A percentile compares a stretch with the other conserved stretches of the same genome.
Conservation (phyloP, 2,113 vertebrate genomes). For the Alligator sinensis region DNA sequence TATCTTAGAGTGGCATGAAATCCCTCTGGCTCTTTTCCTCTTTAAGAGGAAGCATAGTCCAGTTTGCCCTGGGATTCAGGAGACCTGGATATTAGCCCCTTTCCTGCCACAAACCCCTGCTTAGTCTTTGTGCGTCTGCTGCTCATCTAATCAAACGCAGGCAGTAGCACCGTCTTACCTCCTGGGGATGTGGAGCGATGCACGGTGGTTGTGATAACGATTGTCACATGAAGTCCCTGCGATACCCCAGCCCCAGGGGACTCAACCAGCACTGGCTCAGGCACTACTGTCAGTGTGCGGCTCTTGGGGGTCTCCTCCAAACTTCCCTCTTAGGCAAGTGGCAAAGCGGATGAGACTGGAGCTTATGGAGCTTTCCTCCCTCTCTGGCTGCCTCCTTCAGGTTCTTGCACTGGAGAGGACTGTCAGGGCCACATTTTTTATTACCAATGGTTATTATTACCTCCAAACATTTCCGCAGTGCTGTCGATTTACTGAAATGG, state of each 20-base stretch:
- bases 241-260: not conserved
- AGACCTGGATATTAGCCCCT: not conserved
- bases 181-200: not conserved
- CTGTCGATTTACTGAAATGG: not conserved
- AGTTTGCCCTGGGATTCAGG: not conserved
- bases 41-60: not conserved
- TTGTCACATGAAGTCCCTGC: not conserved
- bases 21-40: not conserved
- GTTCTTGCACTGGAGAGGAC: not conserved
- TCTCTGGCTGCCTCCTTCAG: not conserved
- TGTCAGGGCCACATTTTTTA: not conserved
- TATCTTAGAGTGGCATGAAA: not conserved
- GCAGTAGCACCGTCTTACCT: not conserved
- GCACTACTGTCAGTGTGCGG: not conserved
- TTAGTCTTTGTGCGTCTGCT: not conserved
- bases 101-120: not conserved
- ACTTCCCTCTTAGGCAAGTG: not conserved
- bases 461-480: not conserved
- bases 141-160: not conserved
- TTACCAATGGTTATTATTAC: not conserved
- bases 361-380: fast-evolving
- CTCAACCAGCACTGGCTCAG: not conserved
- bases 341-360: not conserved
- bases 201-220: not conserved
- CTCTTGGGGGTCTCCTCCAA: not conserved